These are phyloP conservation scores for Cerastis leucographa DNA, from an alignment of 2,888 invertebrate genomes.

Conservation along the genomic window DNA sequence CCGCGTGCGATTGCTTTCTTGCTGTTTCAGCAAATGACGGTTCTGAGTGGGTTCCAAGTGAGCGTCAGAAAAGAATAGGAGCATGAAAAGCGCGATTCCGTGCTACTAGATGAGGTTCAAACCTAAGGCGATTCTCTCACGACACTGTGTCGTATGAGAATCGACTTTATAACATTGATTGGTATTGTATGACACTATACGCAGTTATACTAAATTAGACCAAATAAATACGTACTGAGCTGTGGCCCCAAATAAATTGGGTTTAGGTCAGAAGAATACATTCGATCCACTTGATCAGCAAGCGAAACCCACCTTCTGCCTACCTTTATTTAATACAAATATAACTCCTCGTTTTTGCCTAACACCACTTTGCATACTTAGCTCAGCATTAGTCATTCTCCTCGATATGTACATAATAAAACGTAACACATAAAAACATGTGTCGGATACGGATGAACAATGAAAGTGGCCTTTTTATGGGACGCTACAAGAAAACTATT, in stretches of 20 bases:
- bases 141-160: too few species aligned
- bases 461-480: slow-evolving; percentile 67
- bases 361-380: slow-evolving; percentile 52
- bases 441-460: slow-evolving; percentile 65
- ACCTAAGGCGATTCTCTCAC: too few species aligned
- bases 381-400: slow-evolving; percentile 60
- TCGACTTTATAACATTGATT: background rate
- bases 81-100: too few species aligned
- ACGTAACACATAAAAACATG: slow-evolving; percentile 65
- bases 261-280: background rate
- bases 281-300: background rate
- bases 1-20: too few species aligned
- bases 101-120: too few species aligned
- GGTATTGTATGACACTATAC: background rate
- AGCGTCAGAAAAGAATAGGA: too few species aligned
- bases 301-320: background rate
- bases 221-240: too few species aligned
- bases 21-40: too few species aligned
- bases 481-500: slow-evolving; percentile 43
- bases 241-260: background rate
- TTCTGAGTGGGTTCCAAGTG: too few species aligned
- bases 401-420: slow-evolving; percentile 62
- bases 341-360: slow-evolving; percentile 41
- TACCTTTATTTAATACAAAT: background rate
- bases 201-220: background rate